Percentiles rank a stretch among this genome's conserved stretches.
phyloP scores from a whole-genome alignment of 2,113 vertebrate species.

The Microcebus griseorufus region DNA sequence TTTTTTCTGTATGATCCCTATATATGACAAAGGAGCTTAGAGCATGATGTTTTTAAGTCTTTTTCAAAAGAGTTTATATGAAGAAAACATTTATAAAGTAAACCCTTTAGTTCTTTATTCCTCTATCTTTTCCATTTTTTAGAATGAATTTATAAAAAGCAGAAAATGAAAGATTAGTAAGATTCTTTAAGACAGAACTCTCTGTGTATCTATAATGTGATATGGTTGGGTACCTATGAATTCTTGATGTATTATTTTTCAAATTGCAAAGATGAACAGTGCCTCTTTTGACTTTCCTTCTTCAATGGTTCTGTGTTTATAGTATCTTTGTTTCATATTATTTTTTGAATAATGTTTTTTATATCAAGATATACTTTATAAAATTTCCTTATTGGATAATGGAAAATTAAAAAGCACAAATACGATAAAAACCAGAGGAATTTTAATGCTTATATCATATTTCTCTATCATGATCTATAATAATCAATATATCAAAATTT shows the following conservation, averaged over 20 bases:
- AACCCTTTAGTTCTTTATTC: not conserved
- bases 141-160: not conserved
- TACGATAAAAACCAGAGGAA: not conserved
- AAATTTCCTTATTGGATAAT: not conserved
- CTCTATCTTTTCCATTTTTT: not conserved
- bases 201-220: not conserved
- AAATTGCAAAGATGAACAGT: not conserved
- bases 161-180: not conserved
- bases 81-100: not conserved
- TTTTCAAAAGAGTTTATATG: conserved; percentile 31
- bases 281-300: not conserved
- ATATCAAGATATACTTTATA: not conserved
- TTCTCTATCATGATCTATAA: not conserved
- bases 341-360: conserved; percentile 4
- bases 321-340: not conserved
- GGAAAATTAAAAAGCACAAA: not conserved
- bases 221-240: not conserved
- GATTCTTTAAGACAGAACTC: not conserved
- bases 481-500: not conserved
- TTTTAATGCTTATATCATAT: not conserved
- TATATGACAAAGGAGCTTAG: not conserved
- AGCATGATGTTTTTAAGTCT: not conserved
- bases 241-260: not conserved
- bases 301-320: not conserved
- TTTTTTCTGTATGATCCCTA: not conserved